Evolutionary conservation across 2,113 vertebrate genomes (phyloP), one percentile per base, ranked within the genome.

Genomic region (Elephas maximus): DNA sequence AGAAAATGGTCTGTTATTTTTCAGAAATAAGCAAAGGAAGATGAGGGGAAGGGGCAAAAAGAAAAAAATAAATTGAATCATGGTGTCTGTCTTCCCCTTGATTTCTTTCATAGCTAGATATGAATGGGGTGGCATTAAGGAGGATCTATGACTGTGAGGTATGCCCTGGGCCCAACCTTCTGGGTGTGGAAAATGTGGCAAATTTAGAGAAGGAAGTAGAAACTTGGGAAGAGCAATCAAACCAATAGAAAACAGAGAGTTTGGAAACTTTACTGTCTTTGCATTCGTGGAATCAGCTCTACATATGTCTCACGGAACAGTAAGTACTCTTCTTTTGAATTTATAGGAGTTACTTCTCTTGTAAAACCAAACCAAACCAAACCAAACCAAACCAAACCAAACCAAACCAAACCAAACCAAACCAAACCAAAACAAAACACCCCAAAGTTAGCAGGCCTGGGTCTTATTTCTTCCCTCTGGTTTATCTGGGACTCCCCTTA

Each of bases 401-500:
- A 37, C 37, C 37, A 37, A 37, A 37, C 37, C 37, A 37, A 37
- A 37, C 37, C 37, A 81, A 65, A 53, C 53, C 53, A 82, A 67
- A 57, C 15, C 2, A 80, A 65, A 74, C 14, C 3, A 41, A 30
- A 69, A 41, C 76, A 63, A 65, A 15, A 3, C 37, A 80, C 11
- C 24, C 10, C 30, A n/a, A 69, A 94, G 14, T 86, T 45, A 80
- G 26, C 11, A 33, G 23, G 44, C 20, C 48, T 84, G 73, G 44
- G n/a, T 95, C 60, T 94, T 82, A 63, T 53, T 96, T 93, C 57
- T 82, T 65, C 48, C 20, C 45, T 87, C 62, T 67, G 45, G 11
- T 78, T 79, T 93, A 33, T 79, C 74, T 96, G 48, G 21, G 21
- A 73, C n/a, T 33, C 23, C 83, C 33, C 82, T 45, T n/a, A 63